Percentiles rank a stretch among this genome's conserved stretches.
Evolutionary conservation across 2,888 invertebrate genomes (phyloP).

Genomic region (Conops quadrifasciatus): DNA sequence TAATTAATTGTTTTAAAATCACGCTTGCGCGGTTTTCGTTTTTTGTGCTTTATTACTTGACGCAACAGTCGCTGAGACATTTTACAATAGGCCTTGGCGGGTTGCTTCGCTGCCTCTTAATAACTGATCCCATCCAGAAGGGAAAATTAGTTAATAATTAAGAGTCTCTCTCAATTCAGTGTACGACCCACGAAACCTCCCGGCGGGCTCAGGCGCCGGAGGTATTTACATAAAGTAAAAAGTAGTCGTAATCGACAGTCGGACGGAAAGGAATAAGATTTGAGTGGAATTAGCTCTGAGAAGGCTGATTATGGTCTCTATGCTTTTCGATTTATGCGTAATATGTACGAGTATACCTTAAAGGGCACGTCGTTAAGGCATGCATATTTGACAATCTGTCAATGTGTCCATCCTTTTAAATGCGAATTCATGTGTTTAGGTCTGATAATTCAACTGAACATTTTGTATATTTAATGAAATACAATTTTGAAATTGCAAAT

Average conservation of each 20-base stretch:
- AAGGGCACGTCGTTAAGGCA: no score
- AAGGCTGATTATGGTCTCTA: no score
- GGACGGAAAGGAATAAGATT: no score
- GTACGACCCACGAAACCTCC: not conserved
- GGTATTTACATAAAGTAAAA: not conserved
- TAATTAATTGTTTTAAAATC: constrained; percentile 53
- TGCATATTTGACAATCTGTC: no score
- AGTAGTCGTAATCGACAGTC: no score
- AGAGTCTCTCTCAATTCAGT: not conserved
- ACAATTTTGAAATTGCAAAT: no score
- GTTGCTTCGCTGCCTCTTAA: not conserved
- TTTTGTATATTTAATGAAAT: no score
- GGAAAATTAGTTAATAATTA: constrained; percentile 23
- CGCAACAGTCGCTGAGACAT: constrained; percentile 56
- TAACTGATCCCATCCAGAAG: not conserved
- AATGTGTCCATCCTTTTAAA: no score
- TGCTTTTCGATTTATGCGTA: no score
- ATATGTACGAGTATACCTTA: no score
- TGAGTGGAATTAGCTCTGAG: no score
- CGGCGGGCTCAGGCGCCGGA: constrained; percentile 15
- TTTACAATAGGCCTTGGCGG: constrained; percentile 37
- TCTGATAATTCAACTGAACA: not conserved
- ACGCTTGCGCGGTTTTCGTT: constrained; percentile 36
- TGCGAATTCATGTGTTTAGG: not conserved
- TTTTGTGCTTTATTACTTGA: constrained; percentile 56